Evolutionary conservation across 2,888 invertebrate genomes (phyloP), one percentile per base, ranked within the genome.

Genomic region (Drosophila austrosaltans): DNA sequence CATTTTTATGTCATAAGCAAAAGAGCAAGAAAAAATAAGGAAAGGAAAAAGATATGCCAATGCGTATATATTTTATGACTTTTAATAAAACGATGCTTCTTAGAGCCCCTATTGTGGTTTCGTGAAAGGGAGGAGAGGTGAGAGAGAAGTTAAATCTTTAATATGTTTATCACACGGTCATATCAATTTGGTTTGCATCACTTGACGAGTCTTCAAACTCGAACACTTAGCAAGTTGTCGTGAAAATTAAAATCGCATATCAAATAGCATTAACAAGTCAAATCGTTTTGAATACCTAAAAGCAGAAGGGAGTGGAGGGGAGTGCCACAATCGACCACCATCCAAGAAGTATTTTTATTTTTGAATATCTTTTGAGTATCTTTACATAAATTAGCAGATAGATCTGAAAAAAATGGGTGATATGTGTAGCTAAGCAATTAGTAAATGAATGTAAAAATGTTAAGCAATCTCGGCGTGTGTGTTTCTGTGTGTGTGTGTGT

Each of bases 361-460:
- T 59, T 39, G 59, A 59, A 59, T 42, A 56, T 39, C 10, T 48
- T 48, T 48, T 22, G 1, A 25, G 22, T 57, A 57, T 57, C 22
- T 57, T 57, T 22, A 39, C 39, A 57, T 57, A 57, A 62, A 62
- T 62, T 40, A 40, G 36, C 62, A 53, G 53, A 22, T 48, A 25
- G 48, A 48, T 48, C 25, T 48, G 25, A 48, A 48, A 22, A 44
- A 32, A 32, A 32, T 10, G 22, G 48, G 22, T 25, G 39, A 39
- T 56, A 63, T 61, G 65, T 53, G 59, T 40, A 44, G 36, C 53
- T 63, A 60, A 63, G 56, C 75, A 66, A 70, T 76, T 67, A 63
- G 54, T 54, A 22, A 53, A 40, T n/a, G 58, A 62, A 65, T 69
- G 67, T 68, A 60, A 73, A 68, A 44, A 53, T 53, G 28, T 48